A percentile compares a stretch with the other conserved stretches of the same genome.
Conservation (phyloP, 2,797 vertebrate genomes). For the Coluber constrictor region DNA sequence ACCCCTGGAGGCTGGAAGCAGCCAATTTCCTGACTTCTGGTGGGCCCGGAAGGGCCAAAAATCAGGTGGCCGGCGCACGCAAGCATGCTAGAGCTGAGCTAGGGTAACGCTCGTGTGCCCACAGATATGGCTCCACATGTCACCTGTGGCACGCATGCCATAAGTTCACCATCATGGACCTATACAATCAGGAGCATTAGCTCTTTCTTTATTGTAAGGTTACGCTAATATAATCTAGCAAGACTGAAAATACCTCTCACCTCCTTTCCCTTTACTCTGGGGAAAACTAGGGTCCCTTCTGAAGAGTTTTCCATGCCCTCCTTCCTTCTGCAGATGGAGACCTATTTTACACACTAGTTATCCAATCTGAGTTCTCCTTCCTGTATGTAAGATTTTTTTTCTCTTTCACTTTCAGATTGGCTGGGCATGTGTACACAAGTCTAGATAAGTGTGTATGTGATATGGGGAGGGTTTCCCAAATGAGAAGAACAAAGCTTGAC, state of each 20-base stretch:
- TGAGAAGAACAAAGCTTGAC: neutral
- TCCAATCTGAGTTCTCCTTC: neutral
- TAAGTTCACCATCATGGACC: no score
- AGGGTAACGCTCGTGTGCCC: no score
- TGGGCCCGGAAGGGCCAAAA: no score
- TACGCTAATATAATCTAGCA: neutral
- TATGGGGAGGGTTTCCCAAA: neutral
- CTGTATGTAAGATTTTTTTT: neutral
- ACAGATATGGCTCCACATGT: no score
- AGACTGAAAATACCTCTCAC: neutral
- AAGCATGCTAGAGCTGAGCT: no score
- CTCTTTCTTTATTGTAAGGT: neutral
- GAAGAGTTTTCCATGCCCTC: neutral
- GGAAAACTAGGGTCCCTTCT: neutral
- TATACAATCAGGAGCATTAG: neutral
- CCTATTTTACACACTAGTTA: neutral
- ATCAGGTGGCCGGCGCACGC: no score
- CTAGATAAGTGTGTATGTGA: neutral
- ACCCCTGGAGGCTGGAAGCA: no score
- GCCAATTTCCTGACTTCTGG: no score
- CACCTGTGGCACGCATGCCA: no score
- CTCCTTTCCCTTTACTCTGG: neutral
- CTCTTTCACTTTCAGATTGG: neutral
- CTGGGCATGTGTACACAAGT: neutral
- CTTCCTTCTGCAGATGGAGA: neutral